Conservation (phyloP, 2,888 invertebrate genomes). For the Chaetogeoica ovagalla region DNA sequence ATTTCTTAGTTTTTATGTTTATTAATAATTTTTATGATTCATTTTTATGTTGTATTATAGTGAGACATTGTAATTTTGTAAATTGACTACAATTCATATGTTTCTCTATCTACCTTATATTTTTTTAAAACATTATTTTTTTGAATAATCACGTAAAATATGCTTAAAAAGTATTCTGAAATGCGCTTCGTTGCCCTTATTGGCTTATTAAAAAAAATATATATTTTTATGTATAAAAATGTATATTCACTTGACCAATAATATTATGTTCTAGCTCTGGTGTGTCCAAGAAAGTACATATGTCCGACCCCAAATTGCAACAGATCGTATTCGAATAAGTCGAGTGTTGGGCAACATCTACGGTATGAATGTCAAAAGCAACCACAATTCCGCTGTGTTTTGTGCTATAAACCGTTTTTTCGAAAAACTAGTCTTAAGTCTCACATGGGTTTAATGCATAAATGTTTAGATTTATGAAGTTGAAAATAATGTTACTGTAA, state of each 20-base stretch:
- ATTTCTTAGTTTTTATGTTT: neutral
- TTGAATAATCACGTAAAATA: constrained; percentile 2
- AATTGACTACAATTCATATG: neutral
- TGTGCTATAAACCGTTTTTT: constrained; percentile 60
- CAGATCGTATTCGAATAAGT: constrained; percentile 60
- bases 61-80: neutral
- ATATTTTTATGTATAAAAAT: neutral
- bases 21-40: neutral
- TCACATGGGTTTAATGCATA: constrained; percentile 60
- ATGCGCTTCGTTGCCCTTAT: neutral
- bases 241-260: neutral
- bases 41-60: neutral
- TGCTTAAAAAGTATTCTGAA: constrained; percentile 8
- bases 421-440: constrained; percentile 63
- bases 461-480: constrained; percentile 33
- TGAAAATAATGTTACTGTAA: constrained; percentile 16
- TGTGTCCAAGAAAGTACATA: constrained; percentile 31
- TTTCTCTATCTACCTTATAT: neutral
- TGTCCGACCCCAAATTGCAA: constrained; percentile 58
- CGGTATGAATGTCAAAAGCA: constrained; percentile 60
- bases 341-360: constrained; percentile 60
- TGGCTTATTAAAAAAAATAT: neutral
- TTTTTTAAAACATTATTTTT: neutral
- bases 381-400: constrained; percentile 59
- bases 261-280: constrained; percentile 21